Conservation (phyloP, 2,113 vertebrate species). For the Nycticebus coucang region DNA sequence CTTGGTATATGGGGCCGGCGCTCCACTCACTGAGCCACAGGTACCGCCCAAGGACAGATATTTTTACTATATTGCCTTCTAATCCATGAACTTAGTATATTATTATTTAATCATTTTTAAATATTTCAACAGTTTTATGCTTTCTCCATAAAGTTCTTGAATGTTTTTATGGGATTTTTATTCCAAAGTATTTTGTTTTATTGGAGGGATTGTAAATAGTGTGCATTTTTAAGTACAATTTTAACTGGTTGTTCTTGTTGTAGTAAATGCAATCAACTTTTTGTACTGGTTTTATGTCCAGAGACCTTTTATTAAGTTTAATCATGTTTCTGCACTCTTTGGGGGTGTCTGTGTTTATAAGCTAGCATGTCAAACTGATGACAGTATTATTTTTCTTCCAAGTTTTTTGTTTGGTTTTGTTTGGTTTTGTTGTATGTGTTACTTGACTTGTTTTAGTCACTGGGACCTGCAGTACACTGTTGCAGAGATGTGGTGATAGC, state of each 20-base stretch:
- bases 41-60: not conserved
- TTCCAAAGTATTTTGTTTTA: constrained; percentile 2
- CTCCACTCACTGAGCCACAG: too few relatives aligned
- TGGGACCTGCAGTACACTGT: not conserved
- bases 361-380: constrained; percentile 42
- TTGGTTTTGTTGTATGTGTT: not conserved
- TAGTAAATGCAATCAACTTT: constrained; percentile 65
- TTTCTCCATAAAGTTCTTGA: not conserved
- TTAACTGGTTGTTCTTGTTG: constrained; percentile 43
- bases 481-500: not conserved
- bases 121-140: not conserved
- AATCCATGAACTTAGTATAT: not conserved
- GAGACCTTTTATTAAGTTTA: constrained; percentile 54
- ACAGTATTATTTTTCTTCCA: constrained; percentile 31
- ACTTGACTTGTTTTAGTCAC: constrained; percentile 11
- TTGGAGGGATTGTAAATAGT: not conserved
- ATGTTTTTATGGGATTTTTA: constrained; percentile 24
- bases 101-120: not conserved
- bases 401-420: too few relatives aligned
- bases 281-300: constrained; percentile 17
- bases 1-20: too few relatives aligned
- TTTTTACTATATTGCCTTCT: not conserved
- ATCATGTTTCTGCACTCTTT: constrained; percentile 25
- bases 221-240: constrained; percentile 49
- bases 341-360: constrained; percentile 49